These are phyloP conservation scores for Aphelenchoides fujianensis DNA, from an alignment of 1,140 invertebrate species.

Conservation along the genomic window DNA sequence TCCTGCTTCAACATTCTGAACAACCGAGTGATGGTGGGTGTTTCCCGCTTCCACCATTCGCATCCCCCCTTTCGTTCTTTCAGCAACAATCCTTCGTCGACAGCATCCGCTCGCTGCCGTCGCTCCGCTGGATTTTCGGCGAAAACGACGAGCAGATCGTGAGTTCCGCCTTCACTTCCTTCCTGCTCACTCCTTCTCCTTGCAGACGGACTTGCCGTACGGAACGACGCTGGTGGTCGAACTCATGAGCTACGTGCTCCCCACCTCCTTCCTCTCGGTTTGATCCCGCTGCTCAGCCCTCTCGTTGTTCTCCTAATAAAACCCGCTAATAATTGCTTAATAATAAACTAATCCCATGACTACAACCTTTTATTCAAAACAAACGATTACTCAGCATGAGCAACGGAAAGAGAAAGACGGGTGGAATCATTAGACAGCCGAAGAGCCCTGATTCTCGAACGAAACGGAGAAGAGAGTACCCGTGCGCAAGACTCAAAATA, in stretches of 20 bases:
- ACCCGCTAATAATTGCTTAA: slow-evolving; percentile 11
- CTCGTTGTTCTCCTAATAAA: not conserved
- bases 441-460: not conserved
- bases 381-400: not conserved
- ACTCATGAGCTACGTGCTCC: slow-evolving; percentile 29
- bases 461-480: not conserved
- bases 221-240: slow-evolving; percentile 10
- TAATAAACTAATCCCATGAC: not conserved
- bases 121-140: slow-evolving; percentile 17
- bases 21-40: slow-evolving; percentile 27
- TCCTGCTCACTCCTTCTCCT: not conserved
- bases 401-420: too few relatives aligned
- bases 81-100: slow-evolving; percentile 30
- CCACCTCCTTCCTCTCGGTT: not conserved
- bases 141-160: slow-evolving; percentile 28
- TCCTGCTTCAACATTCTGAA: slow-evolving; percentile 38
- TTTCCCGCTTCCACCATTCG: slow-evolving; percentile 29
- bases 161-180: not conserved
- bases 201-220: slow-evolving; percentile 8
- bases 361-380: not conserved
- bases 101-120: not conserved
- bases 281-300: not conserved
- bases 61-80: not conserved
- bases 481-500: not conserved
- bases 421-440: too few relatives aligned